Conservation (phyloP, 2,113 vertebrate genomes). For the Ictalurus furcatus region DNA sequence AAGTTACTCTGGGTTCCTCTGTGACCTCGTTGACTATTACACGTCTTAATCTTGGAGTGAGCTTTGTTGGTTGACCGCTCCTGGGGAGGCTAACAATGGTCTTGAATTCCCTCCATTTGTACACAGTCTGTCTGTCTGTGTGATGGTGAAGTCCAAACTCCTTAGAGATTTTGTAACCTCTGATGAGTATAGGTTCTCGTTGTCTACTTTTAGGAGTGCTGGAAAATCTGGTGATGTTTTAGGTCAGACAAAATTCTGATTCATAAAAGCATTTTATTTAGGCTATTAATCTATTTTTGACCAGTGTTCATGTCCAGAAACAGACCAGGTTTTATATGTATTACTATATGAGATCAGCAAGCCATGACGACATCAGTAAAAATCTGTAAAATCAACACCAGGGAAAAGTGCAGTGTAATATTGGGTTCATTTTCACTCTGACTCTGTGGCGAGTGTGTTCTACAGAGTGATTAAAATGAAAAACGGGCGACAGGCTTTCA, state of each 20-base stretch:
- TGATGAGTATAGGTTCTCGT: too few species aligned
- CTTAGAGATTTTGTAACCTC: too few species aligned
- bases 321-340: neutral
- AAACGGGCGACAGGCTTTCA: neutral
- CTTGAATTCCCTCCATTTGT: too few species aligned
- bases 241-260: neutral
- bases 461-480: slow-evolving; percentile 19
- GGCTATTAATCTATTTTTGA: neutral
- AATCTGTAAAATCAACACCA: neutral
- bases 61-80: too few species aligned
- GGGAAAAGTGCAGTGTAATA: neutral
- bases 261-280: neutral
- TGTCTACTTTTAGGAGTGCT: too few species aligned
- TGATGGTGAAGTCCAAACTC: too few species aligned
- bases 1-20: too few species aligned
- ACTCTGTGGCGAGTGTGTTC: neutral
- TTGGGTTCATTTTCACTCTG: neutral
- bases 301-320: neutral
- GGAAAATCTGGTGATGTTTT: too few species aligned
- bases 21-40: too few species aligned
- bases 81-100: too few species aligned
- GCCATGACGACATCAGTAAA: neutral
- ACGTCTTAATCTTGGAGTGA: too few species aligned
- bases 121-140: too few species aligned
- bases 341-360: neutral